phyloP scores from a whole-genome alignment of 2,113 vertebrate genomes.

The Thunnus thynnus region DNA sequence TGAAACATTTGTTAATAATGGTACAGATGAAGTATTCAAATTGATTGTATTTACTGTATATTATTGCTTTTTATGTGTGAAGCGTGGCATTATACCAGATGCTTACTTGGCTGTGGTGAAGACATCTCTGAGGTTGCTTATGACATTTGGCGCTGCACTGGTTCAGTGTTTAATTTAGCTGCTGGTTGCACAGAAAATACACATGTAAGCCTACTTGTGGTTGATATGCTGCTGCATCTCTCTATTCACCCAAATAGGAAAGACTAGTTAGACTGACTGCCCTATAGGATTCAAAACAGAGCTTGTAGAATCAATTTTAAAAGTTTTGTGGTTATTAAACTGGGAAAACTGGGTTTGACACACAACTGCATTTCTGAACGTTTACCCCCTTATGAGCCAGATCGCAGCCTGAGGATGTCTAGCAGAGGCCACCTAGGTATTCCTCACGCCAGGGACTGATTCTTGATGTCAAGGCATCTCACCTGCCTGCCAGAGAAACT shows the following conservation, averaged over 20 bases:
- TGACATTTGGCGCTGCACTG: not conserved
- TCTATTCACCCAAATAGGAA: not conserved
- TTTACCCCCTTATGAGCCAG: too few relatives aligned
- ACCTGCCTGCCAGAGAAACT: too few relatives aligned
- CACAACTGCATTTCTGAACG: too few relatives aligned
- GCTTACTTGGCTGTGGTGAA: slow-evolving; percentile 28
- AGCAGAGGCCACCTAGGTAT: too few relatives aligned
- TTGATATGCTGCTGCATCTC: not conserved
- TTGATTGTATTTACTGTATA: not conserved
- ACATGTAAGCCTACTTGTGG: not conserved
- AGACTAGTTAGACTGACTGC: too few relatives aligned
- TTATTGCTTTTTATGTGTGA: not conserved
- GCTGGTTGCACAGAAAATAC: not conserved
- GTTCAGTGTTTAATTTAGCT: slow-evolving; percentile 1
- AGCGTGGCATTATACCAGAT: not conserved
- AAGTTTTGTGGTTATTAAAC: too few relatives aligned
- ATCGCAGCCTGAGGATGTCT: too few relatives aligned
- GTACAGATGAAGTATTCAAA: not conserved
- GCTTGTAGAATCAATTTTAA: not conserved
- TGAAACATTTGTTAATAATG: not conserved
- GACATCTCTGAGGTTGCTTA: slow-evolving; percentile 38
- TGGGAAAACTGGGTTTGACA: not conserved
- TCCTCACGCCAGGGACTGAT: too few relatives aligned
- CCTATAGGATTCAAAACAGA: too few relatives aligned
- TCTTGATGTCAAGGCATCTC: too few relatives aligned